A percentile compares a stretch with the other conserved stretches of the same genome.
phyloP scores from a whole-genome alignment of 2,797 vertebrate genomes.

The Liparis tanakae region DNA sequence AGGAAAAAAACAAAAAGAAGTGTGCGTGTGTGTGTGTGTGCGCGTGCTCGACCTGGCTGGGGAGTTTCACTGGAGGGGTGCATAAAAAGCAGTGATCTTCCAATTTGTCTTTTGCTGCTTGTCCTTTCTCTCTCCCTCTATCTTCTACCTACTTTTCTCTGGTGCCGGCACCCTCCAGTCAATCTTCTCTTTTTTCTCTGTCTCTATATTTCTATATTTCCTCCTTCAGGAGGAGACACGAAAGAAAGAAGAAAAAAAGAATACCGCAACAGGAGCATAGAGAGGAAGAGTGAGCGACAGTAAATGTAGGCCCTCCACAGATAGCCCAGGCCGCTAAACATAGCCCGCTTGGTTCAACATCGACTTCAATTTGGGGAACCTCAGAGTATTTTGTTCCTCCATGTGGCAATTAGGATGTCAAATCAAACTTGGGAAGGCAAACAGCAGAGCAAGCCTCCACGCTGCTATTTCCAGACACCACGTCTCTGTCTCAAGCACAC shows the following conservation, averaged over 20 bases:
- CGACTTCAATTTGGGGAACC: slow-evolving; percentile 79
- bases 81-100: slow-evolving; percentile 77
- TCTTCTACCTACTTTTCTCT: slow-evolving; percentile 67
- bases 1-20: background rate
- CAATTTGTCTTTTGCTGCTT: slow-evolving; percentile 75
- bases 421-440: slow-evolving; percentile 83
- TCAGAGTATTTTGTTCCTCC: slow-evolving; percentile 83
- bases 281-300: slow-evolving; percentile 69
- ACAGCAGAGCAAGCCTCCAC: slow-evolving; percentile 72
- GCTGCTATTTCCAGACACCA: slow-evolving; percentile 78
- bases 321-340: slow-evolving; percentile 81
- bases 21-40: slow-evolving; percentile 19
- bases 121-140: slow-evolving; percentile 58
- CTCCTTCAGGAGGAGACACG: slow-evolving; percentile 57
- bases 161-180: slow-evolving; percentile 69
- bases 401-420: slow-evolving; percentile 86
- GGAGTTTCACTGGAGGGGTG: slow-evolving; percentile 74
- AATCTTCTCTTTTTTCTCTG: slow-evolving; percentile 54
- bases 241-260: slow-evolving; percentile 24
- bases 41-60: slow-evolving; percentile 54
- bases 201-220: slow-evolving; percentile 62
- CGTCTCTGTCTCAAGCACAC: slow-evolving; percentile 62
- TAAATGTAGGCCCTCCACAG: slow-evolving; percentile 74
- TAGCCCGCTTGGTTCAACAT: slow-evolving; percentile 78
- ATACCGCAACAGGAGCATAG: slow-evolving; percentile 41